Evolutionary conservation across 2,888 invertebrate genomes (phyloP).

Genomic region (Tetheella fluctuosa): DNA sequence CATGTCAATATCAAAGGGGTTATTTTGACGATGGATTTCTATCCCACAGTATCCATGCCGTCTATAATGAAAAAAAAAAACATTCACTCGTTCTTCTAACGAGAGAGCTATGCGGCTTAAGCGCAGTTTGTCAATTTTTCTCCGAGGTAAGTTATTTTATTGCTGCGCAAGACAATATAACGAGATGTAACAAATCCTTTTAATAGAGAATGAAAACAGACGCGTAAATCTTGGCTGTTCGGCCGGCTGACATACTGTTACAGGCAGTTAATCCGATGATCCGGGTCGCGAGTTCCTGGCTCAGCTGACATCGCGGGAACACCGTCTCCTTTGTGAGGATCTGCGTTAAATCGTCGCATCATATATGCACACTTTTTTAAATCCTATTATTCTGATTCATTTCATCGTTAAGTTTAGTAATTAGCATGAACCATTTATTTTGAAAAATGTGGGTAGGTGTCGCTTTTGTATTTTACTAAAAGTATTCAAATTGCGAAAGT

Average conservation of each 20-base stretch:
- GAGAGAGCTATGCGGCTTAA: neutral
- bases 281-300: conserved; percentile 66
- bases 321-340: conserved; percentile 58
- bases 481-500: neutral
- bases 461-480: neutral
- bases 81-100: neutral
- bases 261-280: conserved; percentile 79
- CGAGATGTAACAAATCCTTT: conserved; percentile 50
- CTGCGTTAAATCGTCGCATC: conserved; percentile 60
- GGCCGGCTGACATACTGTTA: conserved; percentile 74
- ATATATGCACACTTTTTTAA: conserved; percentile 47
- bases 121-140: conserved; percentile 2
- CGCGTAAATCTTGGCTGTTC: conserved; percentile 73
- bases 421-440: neutral
- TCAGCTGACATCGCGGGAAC: conserved; percentile 61
- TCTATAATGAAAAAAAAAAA: conserved; percentile 16
- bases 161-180: conserved; percentile 21
- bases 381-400: neutral
- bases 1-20: conserved; percentile 56
- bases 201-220: conserved; percentile 66
- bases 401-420: conserved; percentile 48
- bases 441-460: neutral
- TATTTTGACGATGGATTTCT: conserved; percentile 38
- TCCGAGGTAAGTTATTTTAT: conserved; percentile 10
- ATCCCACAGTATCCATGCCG: conserved; percentile 27